Percentiles rank a stretch among this genome's conserved stretches.
Conservation (phyloP, 1,140 invertebrate species). For the Lethocerus indicus region DNA sequence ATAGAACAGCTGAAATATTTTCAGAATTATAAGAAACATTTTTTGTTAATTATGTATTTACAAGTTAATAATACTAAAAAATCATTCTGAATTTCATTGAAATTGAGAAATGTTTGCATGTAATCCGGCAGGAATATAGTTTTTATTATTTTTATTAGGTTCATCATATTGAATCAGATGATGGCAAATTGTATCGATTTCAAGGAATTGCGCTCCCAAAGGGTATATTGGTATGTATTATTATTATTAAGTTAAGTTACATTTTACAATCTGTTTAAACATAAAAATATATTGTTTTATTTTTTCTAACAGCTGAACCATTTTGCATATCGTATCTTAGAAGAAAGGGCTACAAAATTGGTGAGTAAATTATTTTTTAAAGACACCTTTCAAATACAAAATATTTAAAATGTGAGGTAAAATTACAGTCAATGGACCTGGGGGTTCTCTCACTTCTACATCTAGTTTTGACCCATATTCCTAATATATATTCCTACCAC, state of each 20-base stretch:
- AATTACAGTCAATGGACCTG: no score
- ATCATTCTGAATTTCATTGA: not conserved
- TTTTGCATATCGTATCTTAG: slow-evolving; percentile 59
- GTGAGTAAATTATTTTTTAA: slow-evolving; percentile 35
- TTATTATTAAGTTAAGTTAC: not conserved
- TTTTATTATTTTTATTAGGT: slow-evolving; percentile 24
- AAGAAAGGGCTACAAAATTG: slow-evolving; percentile 53
- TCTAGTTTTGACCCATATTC: no score
- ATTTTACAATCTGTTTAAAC: not conserved
- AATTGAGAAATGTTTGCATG: not conserved
- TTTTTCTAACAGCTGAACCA: slow-evolving; percentile 46
- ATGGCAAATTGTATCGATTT: slow-evolving; percentile 56
- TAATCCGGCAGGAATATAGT: not conserved
- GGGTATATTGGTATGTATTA: slow-evolving; percentile 36
- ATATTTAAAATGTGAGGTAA: no score
- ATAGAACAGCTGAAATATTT: not conserved
- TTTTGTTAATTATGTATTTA: not conserved
- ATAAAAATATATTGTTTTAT: slow-evolving; percentile 7
- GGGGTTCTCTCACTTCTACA: no score
- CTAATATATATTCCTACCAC: no score
- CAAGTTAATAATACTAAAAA: not conserved
- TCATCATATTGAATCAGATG: slow-evolving; percentile 41
- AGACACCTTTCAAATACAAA: no score
- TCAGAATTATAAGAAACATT: not conserved
- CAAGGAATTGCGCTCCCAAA: slow-evolving; percentile 76